Percentiles rank a stretch among this genome's conserved stretches.
Evolutionary conservation across 2,797 vertebrate genomes (phyloP).

Genomic region (Telmatherina bonti): DNA sequence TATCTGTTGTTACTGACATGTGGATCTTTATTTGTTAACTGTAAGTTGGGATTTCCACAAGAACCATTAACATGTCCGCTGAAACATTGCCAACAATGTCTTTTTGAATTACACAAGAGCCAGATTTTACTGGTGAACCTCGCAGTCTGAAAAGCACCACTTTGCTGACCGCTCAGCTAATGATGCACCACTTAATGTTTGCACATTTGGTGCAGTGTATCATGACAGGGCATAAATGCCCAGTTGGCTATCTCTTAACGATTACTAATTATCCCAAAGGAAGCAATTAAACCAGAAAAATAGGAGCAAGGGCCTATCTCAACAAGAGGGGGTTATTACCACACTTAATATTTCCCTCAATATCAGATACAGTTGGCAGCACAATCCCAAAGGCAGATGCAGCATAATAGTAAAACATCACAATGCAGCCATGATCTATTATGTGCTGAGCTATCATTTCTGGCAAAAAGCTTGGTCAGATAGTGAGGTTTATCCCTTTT

Average conservation of each 20-base stretch:
- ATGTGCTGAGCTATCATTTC: constrained; percentile 59
- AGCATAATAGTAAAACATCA: constrained; percentile 58
- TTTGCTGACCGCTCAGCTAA: constrained; percentile 70
- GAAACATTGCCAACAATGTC: constrained; percentile 10
- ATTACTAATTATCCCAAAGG: constrained; percentile 80
- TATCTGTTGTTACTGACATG: neutral
- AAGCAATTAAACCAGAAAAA: constrained; percentile 71
- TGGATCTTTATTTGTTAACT: neutral
- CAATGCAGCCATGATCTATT: constrained; percentile 45
- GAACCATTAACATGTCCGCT: neutral
- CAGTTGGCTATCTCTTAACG: constrained; percentile 73
- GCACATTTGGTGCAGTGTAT: constrained; percentile 52
- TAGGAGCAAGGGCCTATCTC: constrained; percentile 60
- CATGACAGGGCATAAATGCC: constrained; percentile 68
- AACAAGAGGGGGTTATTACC: constrained; percentile 72
- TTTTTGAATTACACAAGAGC: constrained; percentile 16
- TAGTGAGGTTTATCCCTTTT: constrained; percentile 45
- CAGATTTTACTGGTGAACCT: constrained; percentile 22
- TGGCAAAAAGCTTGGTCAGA: constrained; percentile 42
- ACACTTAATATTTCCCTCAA: constrained; percentile 70
- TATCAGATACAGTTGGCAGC: constrained; percentile 71
- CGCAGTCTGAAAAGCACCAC: constrained; percentile 37
- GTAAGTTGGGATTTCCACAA: neutral
- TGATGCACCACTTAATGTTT: constrained; percentile 67
- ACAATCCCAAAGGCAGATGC: constrained; percentile 58